These are phyloP conservation scores for Mesoclemmys tuberculata DNA, from an alignment of 2,113 vertebrate genomes.

Conservation along the genomic window DNA sequence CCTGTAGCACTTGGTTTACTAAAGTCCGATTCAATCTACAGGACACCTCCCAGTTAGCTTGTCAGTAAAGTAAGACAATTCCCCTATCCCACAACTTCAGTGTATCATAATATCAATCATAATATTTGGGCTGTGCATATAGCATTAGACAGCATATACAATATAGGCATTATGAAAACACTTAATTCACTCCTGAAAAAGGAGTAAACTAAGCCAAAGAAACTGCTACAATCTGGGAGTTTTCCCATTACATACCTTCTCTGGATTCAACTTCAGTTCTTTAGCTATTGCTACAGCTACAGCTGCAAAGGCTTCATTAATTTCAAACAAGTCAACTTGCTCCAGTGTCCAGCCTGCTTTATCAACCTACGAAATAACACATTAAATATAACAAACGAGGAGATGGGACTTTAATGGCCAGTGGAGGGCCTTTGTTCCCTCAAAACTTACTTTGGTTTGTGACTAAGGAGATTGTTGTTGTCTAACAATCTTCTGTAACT, in stretches of 20 bases:
- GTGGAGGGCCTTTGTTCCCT: neutral
- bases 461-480: neutral
- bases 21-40: neutral
- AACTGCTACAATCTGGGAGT: neutral
- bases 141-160: neutral
- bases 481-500: neutral
- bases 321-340: constrained; percentile 93
- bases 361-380: constrained; percentile 78
- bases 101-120: rapidly evolving
- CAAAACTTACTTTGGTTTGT: neutral
- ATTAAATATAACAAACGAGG: neutral
- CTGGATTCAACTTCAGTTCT: constrained; percentile 88
- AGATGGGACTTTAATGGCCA: neutral
- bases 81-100: neutral
- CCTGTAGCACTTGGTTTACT: too few relatives aligned
- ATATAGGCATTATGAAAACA: neutral
- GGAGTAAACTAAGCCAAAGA: neutral
- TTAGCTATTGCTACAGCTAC: constrained; percentile 85
- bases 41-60: neutral
- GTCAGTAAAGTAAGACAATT: neutral
- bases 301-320: constrained; percentile 95
- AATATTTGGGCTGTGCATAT: rapidly evolving
- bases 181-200: too few relatives aligned
- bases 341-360: constrained; percentile 93
- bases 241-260: constrained; percentile 83